These are phyloP conservation scores for Punctoribates punctum DNA, from an alignment of 2,888 invertebrate species.

Conservation along the genomic window DNA sequence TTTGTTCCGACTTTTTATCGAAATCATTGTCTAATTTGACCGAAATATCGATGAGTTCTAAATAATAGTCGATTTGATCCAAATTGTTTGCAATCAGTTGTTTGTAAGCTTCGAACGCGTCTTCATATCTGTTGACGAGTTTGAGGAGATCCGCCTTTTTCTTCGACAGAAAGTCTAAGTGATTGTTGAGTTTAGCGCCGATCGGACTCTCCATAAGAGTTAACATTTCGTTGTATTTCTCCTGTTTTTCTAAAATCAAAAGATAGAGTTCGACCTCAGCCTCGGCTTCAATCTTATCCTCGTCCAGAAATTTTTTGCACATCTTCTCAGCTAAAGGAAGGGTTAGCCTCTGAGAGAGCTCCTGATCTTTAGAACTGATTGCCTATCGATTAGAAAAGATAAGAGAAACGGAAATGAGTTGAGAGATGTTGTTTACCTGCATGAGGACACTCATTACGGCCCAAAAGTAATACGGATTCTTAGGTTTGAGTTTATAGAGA, in stretches of 20 bases:
- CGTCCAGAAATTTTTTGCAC: conserved; percentile 81
- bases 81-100: conserved; percentile 59
- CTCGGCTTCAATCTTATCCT: conserved; percentile 80
- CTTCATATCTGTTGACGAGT: conserved; percentile 68
- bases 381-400: conserved; percentile 39
- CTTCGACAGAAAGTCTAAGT: conserved; percentile 61
- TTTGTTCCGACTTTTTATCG: neutral
- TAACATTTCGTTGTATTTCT: conserved; percentile 75
- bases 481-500: conserved; percentile 83
- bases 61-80: conserved; percentile 45
- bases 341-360: conserved; percentile 63
- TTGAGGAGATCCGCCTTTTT: conserved; percentile 70
- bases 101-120: conserved; percentile 70
- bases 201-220: conserved; percentile 74
- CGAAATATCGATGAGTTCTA: conserved; percentile 39
- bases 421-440: conserved; percentile 62
- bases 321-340: conserved; percentile 86
- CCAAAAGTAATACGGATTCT: conserved; percentile 98
- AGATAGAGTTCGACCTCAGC: conserved; percentile 87
- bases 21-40: conserved; percentile 26
- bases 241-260: conserved; percentile 70
- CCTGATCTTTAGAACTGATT: conserved; percentile 50
- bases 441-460: conserved; percentile 93
- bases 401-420: conserved; percentile 39
- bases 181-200: conserved; percentile 13